Percentiles rank a stretch among this genome's conserved stretches.
phyloP scores from a whole-genome alignment of 2,888 invertebrate species.

The Orthosia gracilis region DNA sequence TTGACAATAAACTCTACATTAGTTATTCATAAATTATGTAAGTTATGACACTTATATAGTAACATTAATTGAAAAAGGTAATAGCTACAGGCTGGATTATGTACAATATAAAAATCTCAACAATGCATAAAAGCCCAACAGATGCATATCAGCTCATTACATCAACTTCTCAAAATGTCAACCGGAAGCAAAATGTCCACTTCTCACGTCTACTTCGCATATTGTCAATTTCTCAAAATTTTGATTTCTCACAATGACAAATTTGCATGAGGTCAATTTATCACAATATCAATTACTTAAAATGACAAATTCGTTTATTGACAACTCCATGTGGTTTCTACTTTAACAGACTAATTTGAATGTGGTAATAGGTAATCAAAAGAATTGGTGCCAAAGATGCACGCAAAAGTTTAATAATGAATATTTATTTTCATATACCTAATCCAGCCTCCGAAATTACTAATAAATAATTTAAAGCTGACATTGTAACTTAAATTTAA shows the following conservation, averaged over 20 bases:
- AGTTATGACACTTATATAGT: slow-evolving; percentile 38
- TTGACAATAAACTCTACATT: slow-evolving; percentile 41
- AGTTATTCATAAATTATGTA: slow-evolving; percentile 40
- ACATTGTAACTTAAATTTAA: slow-evolving; percentile 48
- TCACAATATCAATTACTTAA: too few relatives aligned
- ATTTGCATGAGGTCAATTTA: too few relatives aligned
- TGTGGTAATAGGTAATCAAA: too few relatives aligned
- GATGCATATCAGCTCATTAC: too few relatives aligned
- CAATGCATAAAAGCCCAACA: background rate
- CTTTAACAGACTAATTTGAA: too few relatives aligned
- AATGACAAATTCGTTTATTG: too few relatives aligned
- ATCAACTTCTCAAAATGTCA: too few relatives aligned
- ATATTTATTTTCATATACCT: slow-evolving; percentile 21
- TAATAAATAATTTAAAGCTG: slow-evolving; percentile 40
- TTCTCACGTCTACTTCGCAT: too few relatives aligned
- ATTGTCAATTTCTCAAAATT: too few relatives aligned
- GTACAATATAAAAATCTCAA: slow-evolving; percentile 24
- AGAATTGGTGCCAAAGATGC: slow-evolving; percentile 2
- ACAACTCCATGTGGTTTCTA: too few relatives aligned
- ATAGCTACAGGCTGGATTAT: slow-evolving; percentile 49
- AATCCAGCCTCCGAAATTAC: slow-evolving; percentile 50
- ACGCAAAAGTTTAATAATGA: slow-evolving; percentile 8
- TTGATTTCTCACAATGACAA: too few relatives aligned
- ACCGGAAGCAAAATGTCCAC: too few relatives aligned
- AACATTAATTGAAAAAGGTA: slow-evolving; percentile 42